Evolutionary conservation across 2,797 vertebrate genomes (phyloP), one percentile per base, ranked within the genome.

Genomic region (Aeoliscus strigatus): DNA sequence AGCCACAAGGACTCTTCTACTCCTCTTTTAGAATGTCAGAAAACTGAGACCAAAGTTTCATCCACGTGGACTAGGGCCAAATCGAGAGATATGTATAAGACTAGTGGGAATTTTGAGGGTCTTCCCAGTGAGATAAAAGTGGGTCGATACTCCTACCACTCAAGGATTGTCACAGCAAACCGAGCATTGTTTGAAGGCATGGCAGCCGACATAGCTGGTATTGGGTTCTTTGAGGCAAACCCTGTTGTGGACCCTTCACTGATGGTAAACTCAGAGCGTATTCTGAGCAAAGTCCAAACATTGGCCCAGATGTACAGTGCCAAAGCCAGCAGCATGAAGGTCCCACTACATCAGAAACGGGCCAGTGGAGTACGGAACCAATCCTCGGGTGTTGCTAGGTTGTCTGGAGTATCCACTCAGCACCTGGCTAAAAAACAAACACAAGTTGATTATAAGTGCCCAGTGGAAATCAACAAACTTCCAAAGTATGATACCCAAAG

Each of bases 241-340:
- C 79, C 82, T 1, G 64, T 60, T 15, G 64, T 61, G 18, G 83
- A 86, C 38, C 51, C 83, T 0, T 80, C 82, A 5, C 62, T 91
- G 4, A 59, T 90, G 23, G 87, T 90, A 9, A 86, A 88, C 51
- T 90, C 90, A 0, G 90, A 93, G 52, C 88, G 90, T 8, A 90
- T 94, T 15, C 77, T 92, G 0, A 94, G 85, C 55, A 92, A 92
- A n/a, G 93, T 94, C 12, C 91, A 94, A 23, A 90, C 90, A 12
- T 15, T 96, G 64, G 92, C 93, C 2, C 85, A 78, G 9, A 93
- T 94, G 82, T 96, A 93, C 76, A 90, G 90, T 0, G 78, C 88
- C 67, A 90, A 91, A 57, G 87, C 89, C 35, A 73, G 83, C 43
- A 79, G 79, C 60, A 87, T 90, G 86, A 93, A 93, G 48, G 81